Evolutionary conservation across 2,888 invertebrate species (phyloP), one percentile per base, ranked within the genome.

Genomic region (Dynastes maya): DNA sequence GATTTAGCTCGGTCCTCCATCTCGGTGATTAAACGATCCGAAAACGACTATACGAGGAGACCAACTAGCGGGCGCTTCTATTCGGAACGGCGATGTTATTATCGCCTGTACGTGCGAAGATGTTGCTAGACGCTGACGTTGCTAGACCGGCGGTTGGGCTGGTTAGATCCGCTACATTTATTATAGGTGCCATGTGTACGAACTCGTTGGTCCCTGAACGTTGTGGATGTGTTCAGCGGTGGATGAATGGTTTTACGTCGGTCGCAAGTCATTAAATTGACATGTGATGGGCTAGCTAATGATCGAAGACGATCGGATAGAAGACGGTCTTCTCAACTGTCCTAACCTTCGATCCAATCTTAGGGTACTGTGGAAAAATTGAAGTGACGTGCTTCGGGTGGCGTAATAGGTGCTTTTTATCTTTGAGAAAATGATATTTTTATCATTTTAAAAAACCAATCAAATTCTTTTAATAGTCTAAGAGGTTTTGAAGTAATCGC

Each of bases 251-350:
- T 45, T 49, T 68, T 27, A 68, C 27, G 45, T 68, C 16, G 49
- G 11, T 51, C 68, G 49, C 49, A 68, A 68, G 68, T 68, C 68
- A 68, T 68, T 68, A 68, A 68, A 45, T 27, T 49, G 68, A 68
- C 68, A 49, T 68, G 51, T 68, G 68, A 51, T n/a, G 68, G 8
- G 32, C 4, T 22, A 29, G 68, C 68, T 68, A 68, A 68, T 68
- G 68, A 68, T 68, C 49, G 49, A 22, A 68, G 29, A 45, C 68
- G 68, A 68, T 68, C 49, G 51, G 49, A 29, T 51, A 45, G 27
- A 51, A 68, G 65, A 40, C 8, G 6, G 6, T 5, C 16, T 55
- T 6, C 16, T 16, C 6, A 55, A 13, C 55, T 16, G n/a, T 55
- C 8, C 9, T 45, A 8, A 8, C 11, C 45, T 45, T 45, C 45